Conservation (phyloP, 1,140 invertebrate genomes). For the Chlorops oryzae region DNA sequence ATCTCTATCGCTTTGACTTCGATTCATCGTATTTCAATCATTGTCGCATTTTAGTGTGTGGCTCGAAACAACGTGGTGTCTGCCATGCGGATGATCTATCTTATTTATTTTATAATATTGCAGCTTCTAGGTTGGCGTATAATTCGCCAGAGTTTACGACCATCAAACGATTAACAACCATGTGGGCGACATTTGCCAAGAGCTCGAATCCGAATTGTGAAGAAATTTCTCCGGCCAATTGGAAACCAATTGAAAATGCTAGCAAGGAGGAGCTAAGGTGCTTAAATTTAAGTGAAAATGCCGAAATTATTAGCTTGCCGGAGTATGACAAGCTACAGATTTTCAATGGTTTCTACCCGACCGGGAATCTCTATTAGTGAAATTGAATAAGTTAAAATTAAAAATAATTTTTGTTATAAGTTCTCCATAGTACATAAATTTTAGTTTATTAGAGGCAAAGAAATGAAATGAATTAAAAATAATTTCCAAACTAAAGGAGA, state of each 20-base stretch:
- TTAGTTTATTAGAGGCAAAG: too few relatives aligned
- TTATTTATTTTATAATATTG: constrained; percentile 53
- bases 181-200: constrained; percentile 48
- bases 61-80: constrained; percentile 31
- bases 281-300: constrained; percentile 42
- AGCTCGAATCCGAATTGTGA: constrained; percentile 37
- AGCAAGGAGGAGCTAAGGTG: constrained; percentile 22
- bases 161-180: constrained; percentile 40
- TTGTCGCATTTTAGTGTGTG: constrained; percentile 37
- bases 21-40: constrained; percentile 38
- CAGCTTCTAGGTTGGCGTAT: constrained; percentile 20
- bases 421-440: too few relatives aligned
- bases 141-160: constrained; percentile 31
- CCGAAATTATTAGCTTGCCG: constrained; percentile 40
- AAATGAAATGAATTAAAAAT: too few relatives aligned
- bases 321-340: constrained; percentile 38
- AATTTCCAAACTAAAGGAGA: too few relatives aligned
- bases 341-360: constrained; percentile 30
- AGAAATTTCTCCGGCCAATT: constrained; percentile 15
- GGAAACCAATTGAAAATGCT: constrained; percentile 18
- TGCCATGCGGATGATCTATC: constrained; percentile 59
- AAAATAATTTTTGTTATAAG: too few relatives aligned
- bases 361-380: too few relatives aligned
- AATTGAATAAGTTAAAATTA: too few relatives aligned
- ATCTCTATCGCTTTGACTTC: constrained; percentile 47